A percentile compares a stretch with the other conserved stretches of the same genome.
Conservation (phyloP, 2,888 invertebrate species). For the Harpalus rufipes region DNA sequence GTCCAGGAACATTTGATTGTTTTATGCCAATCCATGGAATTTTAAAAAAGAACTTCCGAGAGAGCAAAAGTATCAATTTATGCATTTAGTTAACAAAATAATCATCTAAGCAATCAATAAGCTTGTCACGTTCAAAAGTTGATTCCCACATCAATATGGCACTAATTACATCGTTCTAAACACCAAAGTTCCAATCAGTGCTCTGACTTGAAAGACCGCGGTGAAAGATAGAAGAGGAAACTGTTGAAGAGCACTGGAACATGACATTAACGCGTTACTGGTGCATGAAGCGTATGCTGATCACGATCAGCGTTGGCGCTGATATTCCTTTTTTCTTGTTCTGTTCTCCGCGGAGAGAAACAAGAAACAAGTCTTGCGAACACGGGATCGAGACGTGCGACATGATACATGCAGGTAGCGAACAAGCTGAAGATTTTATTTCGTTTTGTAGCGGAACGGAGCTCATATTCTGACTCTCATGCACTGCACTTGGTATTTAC, state of each 20-base stretch:
- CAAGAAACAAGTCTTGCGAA: constrained; percentile 42
- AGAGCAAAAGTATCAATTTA: too few species aligned
- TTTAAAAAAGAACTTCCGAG: too few species aligned
- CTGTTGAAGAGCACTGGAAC: constrained; percentile 8
- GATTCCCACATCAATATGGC: neutral
- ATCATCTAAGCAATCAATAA: neutral
- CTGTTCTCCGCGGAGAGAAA: constrained; percentile 27
- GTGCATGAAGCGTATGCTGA: constrained; percentile 57
- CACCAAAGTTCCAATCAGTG: neutral
- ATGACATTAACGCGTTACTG: constrained; percentile 55
- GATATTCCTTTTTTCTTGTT: constrained; percentile 53
- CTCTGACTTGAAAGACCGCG: neutral
- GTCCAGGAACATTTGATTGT: too few species aligned
- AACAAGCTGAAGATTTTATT: constrained; percentile 34
- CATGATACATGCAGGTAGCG: constrained; percentile 54
- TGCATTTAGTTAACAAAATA: too few species aligned
- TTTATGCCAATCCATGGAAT: too few species aligned
- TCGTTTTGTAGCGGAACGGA: constrained; percentile 18
- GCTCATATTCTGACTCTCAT: constrained; percentile 31
- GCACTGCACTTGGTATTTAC: constrained; percentile 24
- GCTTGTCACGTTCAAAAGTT: neutral
- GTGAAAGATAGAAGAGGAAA: constrained; percentile 10
- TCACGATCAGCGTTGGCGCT: constrained; percentile 55
- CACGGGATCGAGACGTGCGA: constrained; percentile 42
- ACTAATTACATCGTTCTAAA: constrained; percentile 6